These are phyloP conservation scores for Rhagoletis zephyria DNA, from an alignment of 1,140 invertebrate genomes.

Conservation along the genomic window DNA sequence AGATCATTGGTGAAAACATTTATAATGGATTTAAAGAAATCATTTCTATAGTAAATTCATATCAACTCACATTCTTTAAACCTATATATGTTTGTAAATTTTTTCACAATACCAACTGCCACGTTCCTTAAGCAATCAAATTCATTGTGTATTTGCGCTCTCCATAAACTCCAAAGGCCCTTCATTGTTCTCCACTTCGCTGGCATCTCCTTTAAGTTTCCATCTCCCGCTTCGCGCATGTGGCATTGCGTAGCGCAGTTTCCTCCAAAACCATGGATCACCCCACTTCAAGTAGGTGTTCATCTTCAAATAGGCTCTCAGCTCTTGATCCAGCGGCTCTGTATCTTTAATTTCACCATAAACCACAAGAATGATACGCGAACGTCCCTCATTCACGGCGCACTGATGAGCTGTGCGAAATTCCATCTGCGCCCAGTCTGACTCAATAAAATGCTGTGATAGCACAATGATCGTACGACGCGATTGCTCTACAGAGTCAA, in stretches of 20 bases:
- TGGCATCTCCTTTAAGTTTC: not conserved
- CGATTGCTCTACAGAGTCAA: slow-evolving; percentile 32
- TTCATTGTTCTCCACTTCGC: not conserved
- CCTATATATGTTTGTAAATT: too few relatives aligned
- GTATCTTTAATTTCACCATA: slow-evolving; percentile 33
- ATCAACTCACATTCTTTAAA: too few relatives aligned
- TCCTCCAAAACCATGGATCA: slow-evolving; percentile 28
- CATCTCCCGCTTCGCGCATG: not conserved
- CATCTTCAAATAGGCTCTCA: slow-evolving; percentile 20
- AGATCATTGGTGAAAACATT: too few relatives aligned
- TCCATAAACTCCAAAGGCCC: not conserved
- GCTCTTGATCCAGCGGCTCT: slow-evolving; percentile 3
- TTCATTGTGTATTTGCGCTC: too few relatives aligned
- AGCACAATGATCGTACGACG: slow-evolving; percentile 37
- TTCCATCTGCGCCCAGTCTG: slow-evolving; percentile 35
- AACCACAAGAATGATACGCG: slow-evolving; percentile 31
- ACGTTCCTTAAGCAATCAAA: too few relatives aligned
- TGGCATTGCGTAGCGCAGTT: slow-evolving; percentile 14
- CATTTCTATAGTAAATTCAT: too few relatives aligned
- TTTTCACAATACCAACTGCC: too few relatives aligned
- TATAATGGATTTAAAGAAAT: too few relatives aligned
- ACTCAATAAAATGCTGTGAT: slow-evolving; percentile 22
- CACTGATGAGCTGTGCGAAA: slow-evolving; percentile 45
- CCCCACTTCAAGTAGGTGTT: slow-evolving; percentile 33
- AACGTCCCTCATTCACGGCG: slow-evolving; percentile 30